Base-by-base conservation (phyloP, 2,113 vertebrate genomes). In the Arvicanthis niloticus region DNA sequence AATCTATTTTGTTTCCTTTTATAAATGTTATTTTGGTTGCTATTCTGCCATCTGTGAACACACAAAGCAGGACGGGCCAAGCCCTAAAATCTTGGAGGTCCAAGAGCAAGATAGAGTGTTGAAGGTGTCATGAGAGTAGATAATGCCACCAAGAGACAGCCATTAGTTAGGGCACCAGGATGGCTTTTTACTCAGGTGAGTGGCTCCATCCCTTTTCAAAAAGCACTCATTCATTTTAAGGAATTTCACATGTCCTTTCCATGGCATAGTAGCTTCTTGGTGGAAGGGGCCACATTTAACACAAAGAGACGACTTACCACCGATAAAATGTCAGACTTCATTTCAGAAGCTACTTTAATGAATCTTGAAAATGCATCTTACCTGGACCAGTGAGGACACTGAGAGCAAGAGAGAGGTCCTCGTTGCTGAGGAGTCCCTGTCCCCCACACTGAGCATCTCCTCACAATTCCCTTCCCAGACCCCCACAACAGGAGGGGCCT, bases 361-460 rank as follows among this genome's bases (percentile, higher is more conserved):
- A 77, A 24, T 75, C 88, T 82, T 95, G 91, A 91, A 91, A 96
- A 93, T n/a, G 53, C 0, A 91, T n/a, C n/a, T n/a, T n/a, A n/a
- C n/a, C n/a, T n/a, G n/a, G n/a, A n/a, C n/a, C n/a, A n/a, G n/a
- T n/a, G n/a, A n/a, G n/a, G n/a, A n/a, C n/a, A n/a, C n/a, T n/a
- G n/a, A n/a, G n/a, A n/a, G n/a, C n/a, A n/a, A n/a, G n/a, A n/a
- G n/a, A n/a, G n/a, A n/a, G n/a, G n/a, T n/a, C n/a, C n/a, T n/a
- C n/a, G n/a, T n/a, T n/a, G n/a, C n/a, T n/a, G n/a, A n/a, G n/a
- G n/a, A n/a, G n/a, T n/a, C n/a, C n/a, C n/a, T n/a, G n/a, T n/a
- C n/a, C n/a, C n/a, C n/a, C n/a, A n/a, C n/a, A n/a, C n/a, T n/a
- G n/a, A n/a, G n/a, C n/a, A n/a, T n/a, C n/a, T n/a, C n/a, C n/a